Percentiles rank a stretch among this genome's conserved stretches.
These are phyloP conservation scores for Neuroscelio doddi DNA, from an alignment of 2,888 invertebrate genomes.

Conservation along the genomic window DNA sequence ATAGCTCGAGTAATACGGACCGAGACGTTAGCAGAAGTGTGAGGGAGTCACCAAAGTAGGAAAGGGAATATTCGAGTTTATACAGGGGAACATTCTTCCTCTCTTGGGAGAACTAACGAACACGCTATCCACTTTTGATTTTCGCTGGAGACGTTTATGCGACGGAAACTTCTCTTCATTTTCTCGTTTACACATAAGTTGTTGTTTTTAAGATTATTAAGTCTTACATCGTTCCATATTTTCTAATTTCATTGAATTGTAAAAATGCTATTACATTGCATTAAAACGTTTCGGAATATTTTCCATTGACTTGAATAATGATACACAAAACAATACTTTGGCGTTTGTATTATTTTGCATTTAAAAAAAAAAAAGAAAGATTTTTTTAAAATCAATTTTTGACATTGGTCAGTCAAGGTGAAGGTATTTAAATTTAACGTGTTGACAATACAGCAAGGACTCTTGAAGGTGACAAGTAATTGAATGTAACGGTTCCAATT, in stretches of 20 bases:
- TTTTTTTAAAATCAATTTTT: no score
- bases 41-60: conserved; percentile 3
- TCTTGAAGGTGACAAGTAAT: conserved; percentile 52
- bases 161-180: background rate
- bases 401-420: conserved; percentile 1
- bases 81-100: conserved; percentile 11
- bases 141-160: conserved; percentile 35
- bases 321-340: no score
- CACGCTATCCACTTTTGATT: conserved; percentile 48
- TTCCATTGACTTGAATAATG: no score
- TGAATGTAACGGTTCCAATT: conserved; percentile 52
- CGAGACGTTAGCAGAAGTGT: conserved; percentile 1
- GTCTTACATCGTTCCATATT: no score
- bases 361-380: no score
- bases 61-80: conserved; percentile 14
- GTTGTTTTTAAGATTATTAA: no score
- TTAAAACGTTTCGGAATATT: no score
- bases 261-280: no score
- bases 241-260: no score
- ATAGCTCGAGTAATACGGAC: conserved; percentile 69
- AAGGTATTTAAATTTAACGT: conserved; percentile 9
- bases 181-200: no score
- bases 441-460: conserved; percentile 20
- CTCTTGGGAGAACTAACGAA: background rate
- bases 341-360: no score